A percentile compares a stretch with the other conserved stretches of the same genome.
phyloP scores from a whole-genome alignment of 2,113 vertebrate genomes.

The Vidua chalybeata region DNA sequence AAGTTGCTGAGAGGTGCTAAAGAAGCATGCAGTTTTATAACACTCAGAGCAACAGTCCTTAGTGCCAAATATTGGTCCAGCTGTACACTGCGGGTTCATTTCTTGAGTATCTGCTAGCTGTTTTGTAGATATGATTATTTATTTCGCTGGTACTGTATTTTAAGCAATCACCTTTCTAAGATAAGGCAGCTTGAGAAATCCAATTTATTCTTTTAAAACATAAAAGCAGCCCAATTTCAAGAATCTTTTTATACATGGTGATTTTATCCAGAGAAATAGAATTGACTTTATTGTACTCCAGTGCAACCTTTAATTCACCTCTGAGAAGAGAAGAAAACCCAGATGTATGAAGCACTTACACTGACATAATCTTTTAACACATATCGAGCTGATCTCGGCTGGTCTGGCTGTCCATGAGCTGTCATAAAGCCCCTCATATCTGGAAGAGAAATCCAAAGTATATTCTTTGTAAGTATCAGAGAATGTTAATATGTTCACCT shows the following conservation, averaged over 20 bases:
- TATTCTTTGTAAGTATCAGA: not conserved
- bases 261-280: not conserved
- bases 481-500: not conserved
- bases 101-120: not conserved
- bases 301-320: not conserved
- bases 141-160: not conserved
- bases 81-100: not conserved
- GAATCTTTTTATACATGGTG: not conserved
- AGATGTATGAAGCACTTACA: slow-evolving; percentile 67
- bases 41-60: not conserved
- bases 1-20: not conserved
- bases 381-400: slow-evolving; percentile 90
- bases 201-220: not conserved
- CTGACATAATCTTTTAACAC: slow-evolving; percentile 93
- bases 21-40: not conserved
- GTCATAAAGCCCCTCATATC: slow-evolving; percentile 98
- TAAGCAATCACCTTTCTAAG: not conserved
- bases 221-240: not conserved
- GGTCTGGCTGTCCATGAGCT: slow-evolving; percentile 92
- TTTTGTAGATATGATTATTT: not conserved
- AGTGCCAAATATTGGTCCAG: not conserved
- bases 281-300: not conserved
- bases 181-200: not conserved
- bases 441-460: slow-evolving; percentile 57
- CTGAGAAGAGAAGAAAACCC: not conserved